These are phyloP conservation scores for Neoscelio sp. DNA, from an alignment of 2,888 invertebrate genomes.

Conservation along the genomic window DNA sequence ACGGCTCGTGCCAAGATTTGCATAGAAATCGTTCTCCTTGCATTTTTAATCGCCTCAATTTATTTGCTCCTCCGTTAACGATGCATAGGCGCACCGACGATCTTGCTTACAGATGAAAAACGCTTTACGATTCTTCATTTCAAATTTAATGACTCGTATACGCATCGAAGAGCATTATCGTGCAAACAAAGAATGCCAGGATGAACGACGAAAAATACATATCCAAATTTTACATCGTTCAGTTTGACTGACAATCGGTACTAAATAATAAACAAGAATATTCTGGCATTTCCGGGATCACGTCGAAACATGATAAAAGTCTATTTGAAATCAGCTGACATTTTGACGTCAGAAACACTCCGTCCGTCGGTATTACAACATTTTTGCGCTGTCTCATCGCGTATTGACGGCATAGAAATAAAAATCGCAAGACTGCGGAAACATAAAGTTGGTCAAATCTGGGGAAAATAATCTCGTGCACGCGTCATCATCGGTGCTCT, in stretches of 20 bases:
- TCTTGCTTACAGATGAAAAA: background rate
- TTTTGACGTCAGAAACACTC: conserved; percentile 13
- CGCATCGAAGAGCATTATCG: background rate
- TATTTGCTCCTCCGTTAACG: conserved; percentile 31
- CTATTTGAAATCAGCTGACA: conserved; percentile 2
- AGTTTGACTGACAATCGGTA: conserved; percentile 11
- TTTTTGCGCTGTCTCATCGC: conserved; percentile 11
- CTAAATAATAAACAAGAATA: conserved; percentile 16
- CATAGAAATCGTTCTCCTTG: conserved; percentile 51
- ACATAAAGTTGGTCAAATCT: background rate
- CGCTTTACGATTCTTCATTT: conserved; percentile 1
- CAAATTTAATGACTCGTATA: background rate
- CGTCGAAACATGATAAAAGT: conserved; percentile 10
- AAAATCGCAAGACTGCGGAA: background rate
- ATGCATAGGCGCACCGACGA: conserved; percentile 1
- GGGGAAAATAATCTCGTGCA: background rate
- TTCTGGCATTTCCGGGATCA: background rate
- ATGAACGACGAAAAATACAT: conserved; percentile 2
- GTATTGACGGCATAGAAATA: background rate
- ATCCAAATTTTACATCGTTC: background rate
- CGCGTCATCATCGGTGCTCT: background rate
- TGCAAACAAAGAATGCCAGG: background rate
- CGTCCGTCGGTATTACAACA: background rate
- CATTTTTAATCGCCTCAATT: conserved; percentile 54
- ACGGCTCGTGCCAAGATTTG: conserved; percentile 63